phyloP scores from a whole-genome alignment of 2,797 vertebrate genomes.

The Menidia menidia region DNA sequence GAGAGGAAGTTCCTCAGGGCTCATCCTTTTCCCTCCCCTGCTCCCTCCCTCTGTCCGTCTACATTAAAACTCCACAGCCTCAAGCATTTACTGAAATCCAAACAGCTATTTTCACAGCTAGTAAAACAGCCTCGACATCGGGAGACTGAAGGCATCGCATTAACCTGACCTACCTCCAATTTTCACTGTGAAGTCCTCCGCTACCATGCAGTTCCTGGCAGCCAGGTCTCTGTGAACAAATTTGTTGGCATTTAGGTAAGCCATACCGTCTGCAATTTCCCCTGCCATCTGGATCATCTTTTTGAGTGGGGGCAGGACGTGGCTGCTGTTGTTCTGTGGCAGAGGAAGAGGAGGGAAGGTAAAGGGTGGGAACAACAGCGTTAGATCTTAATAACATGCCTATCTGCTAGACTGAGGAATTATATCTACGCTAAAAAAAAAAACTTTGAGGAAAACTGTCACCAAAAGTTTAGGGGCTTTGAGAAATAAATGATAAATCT shows the following conservation, averaged over 20 bases:
- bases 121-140: slow-evolving; percentile 22
- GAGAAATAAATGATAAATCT: too few relatives aligned
- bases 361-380: slow-evolving; percentile 6
- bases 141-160: slow-evolving; percentile 31
- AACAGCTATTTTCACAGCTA: slow-evolving; percentile 45
- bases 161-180: slow-evolving; percentile 90
- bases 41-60: slow-evolving; percentile 45
- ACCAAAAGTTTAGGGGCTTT: too few relatives aligned
- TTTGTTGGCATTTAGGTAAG: slow-evolving; percentile 99
- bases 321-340: slow-evolving; percentile 86
- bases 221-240: slow-evolving; percentile 98
- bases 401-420: neutral
- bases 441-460: too few relatives aligned
- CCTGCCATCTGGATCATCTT: slow-evolving; percentile 99
- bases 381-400: neutral
- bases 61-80: slow-evolving; percentile 51
- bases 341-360: slow-evolving; percentile 18
- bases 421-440: too few relatives aligned
- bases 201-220: slow-evolving; percentile 98
- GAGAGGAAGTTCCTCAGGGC: slow-evolving; percentile 55
- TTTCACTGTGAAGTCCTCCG: slow-evolving; percentile 98
- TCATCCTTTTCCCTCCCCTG: slow-evolving; percentile 51
- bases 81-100: slow-evolving; percentile 46
- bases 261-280: slow-evolving; percentile 98
- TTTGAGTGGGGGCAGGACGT: slow-evolving; percentile 91